Evolutionary conservation across 2,888 invertebrate genomes (phyloP).

Genomic region (Orchestes rusci): DNA sequence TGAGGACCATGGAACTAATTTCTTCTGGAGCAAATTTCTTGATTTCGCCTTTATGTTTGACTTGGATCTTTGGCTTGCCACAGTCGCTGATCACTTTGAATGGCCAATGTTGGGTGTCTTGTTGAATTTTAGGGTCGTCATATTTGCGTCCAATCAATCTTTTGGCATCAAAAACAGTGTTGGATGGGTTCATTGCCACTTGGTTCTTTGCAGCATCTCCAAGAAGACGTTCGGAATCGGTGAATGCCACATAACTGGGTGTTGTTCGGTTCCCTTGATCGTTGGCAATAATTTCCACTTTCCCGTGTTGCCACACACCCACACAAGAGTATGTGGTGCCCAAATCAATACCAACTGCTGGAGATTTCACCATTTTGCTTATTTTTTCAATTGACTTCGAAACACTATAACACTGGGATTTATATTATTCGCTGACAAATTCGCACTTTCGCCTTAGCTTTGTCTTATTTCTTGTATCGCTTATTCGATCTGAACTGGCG

Average conservation of each 20-base stretch:
- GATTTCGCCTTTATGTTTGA: conserved; percentile 56
- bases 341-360: conserved; percentile 60
- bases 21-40: conserved; percentile 59
- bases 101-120: too few relatives aligned
- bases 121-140: conserved; percentile 61
- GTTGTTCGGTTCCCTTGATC: conserved; percentile 85
- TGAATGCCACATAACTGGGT: conserved; percentile 81
- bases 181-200: conserved; percentile 64
- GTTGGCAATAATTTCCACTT: conserved; percentile 82
- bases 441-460: too few relatives aligned
- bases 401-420: too few relatives aligned
- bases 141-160: conserved; percentile 74
- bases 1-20: conserved; percentile 61
- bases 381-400: too few relatives aligned
- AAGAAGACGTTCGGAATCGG: too few relatives aligned
- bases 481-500: too few relatives aligned
- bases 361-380: too few relatives aligned
- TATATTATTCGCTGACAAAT: too few relatives aligned
- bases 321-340: conserved; percentile 85
- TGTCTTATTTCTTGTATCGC: too few relatives aligned
- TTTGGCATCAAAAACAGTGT: conserved; percentile 65
- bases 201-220: too few relatives aligned
- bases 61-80: conserved; percentile 60
- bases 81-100: conserved; percentile 59
- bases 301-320: conserved; percentile 73